Base-by-base conservation (phyloP, 2,797 vertebrate genomes). In the Ispidina lecontei region DNA sequence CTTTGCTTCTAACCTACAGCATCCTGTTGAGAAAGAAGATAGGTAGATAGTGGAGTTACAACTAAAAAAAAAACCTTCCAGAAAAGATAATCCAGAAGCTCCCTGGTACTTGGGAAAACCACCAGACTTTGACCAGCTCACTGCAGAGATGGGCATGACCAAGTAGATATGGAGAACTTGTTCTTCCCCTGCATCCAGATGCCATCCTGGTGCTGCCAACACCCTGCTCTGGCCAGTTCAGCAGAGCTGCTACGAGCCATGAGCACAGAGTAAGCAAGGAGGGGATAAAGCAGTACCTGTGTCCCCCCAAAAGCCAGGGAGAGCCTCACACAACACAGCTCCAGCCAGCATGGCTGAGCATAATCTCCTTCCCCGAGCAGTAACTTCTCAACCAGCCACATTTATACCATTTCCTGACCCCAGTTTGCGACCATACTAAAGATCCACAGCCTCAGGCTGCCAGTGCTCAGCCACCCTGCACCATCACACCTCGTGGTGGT, bases 1-100 rank as follows among this genome's bases (percentile, higher is more conserved):
- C 67, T 94, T 94, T 81, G 70, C 89, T 82, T 97, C 92, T 96
- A 96, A 95, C 91, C 84, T 80, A 82, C 74, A 92, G 75, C 85
- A 87, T 78, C 85, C 82, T 21, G 18, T 60, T 12, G 28, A 95
- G 79, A 76, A 94, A 94, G 70, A 84, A 33, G 80, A 75, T 87
- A 88, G 84, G 49, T 87, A 76, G 89, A 74, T 84, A 91, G 88
- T 46, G 51, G 89, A 94, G 76, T 73, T 84, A 74, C 52, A 96
- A 60, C 80, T 67, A 93, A 63, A 93, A 92, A 91, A 87, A 90
- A 67, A 68, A 29, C 69, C 70, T 80, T 76, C 44, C 63, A 74
- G 67, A 87, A 94, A 60, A 72, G 46, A 79, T 51, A 33, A 17
- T 80, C 83, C 92, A 89, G 84, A 82, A 92, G 56, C 9, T 21